phyloP scores from a whole-genome alignment of 2,797 vertebrate genomes.

The Parauchenoglanis punctatus region DNA sequence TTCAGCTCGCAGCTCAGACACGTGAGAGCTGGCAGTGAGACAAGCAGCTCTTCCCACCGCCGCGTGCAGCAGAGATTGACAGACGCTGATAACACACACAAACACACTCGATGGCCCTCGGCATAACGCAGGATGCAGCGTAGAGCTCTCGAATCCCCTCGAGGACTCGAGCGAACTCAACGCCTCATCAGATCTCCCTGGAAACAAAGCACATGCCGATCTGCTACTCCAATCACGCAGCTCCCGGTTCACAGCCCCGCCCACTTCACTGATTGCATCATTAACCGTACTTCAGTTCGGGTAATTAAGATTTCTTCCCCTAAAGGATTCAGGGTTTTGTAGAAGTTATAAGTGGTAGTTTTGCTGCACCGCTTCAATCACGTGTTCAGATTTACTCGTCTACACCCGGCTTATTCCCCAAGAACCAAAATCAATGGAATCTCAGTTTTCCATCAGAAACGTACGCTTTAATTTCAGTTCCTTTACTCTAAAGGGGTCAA shows the following conservation, averaged over 20 bases:
- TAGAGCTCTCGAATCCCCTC: slow-evolving; percentile 25
- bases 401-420: neutral
- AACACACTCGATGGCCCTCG: neutral
- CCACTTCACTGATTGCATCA: slow-evolving; percentile 25
- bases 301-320: slow-evolving; percentile 28
- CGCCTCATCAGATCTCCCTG: slow-evolving; percentile 32
- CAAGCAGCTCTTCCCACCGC: slow-evolving; percentile 15
- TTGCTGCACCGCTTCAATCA: neutral
- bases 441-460: neutral
- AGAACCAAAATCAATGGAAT: neutral
- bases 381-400: neutral
- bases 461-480: neutral
- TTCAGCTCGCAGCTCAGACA: slow-evolving; percentile 33
- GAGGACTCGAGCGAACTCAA: neutral
- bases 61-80: slow-evolving; percentile 16
- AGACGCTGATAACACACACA: slow-evolving; percentile 30
- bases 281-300: slow-evolving; percentile 21
- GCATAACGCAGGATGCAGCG: neutral
- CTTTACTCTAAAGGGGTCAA: neutral
- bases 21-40: slow-evolving; percentile 1
- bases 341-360: slow-evolving; percentile 14
- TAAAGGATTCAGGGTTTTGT: neutral
- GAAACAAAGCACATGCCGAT: slow-evolving; percentile 10
- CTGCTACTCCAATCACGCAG: slow-evolving; percentile 18
- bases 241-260: neutral